phyloP scores from a whole-genome alignment of 2,888 invertebrate species.

The Physocephala rufipes region DNA sequence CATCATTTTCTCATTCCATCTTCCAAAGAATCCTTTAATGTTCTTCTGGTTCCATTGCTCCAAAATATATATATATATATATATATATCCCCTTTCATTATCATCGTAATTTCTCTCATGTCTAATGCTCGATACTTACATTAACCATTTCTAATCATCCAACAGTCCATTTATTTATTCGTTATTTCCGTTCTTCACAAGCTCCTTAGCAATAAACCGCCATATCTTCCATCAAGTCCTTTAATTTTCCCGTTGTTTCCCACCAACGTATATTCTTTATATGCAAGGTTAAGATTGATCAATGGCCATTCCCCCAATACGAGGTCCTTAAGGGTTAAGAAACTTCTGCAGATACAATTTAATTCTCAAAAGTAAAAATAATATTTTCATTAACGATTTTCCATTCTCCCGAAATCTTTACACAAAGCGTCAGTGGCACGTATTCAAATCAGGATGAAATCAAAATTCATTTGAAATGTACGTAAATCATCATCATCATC shows the following conservation, averaged over 20 bases:
- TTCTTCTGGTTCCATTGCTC: too few relatives aligned
- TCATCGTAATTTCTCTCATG: too few relatives aligned
- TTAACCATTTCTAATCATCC: too few relatives aligned
- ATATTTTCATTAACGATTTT: conserved; percentile 53
- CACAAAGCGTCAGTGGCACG: conserved; percentile 25
- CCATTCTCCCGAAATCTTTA: conserved; percentile 29
- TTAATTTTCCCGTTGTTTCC: background rate
- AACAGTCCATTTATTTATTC: too few relatives aligned
- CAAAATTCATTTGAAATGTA: conserved; percentile 22
- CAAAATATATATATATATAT: too few relatives aligned
- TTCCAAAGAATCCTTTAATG: too few relatives aligned
- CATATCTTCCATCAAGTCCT: background rate
- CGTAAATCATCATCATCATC: conserved; percentile 30
- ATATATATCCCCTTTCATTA: too few relatives aligned
- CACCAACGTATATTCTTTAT: background rate
- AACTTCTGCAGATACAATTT: conserved; percentile 40
- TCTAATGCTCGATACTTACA: too few relatives aligned
- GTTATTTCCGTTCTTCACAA: background rate
- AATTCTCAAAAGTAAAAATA: conserved; percentile 57
- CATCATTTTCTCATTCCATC: too few relatives aligned
- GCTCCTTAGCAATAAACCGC: background rate
- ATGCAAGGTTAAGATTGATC: background rate
- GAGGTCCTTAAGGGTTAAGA: background rate
- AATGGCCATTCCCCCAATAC: too few relatives aligned
- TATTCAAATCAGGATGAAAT: too few relatives aligned